Percentiles rank a stretch among this genome's conserved stretches.
Evolutionary conservation across 2,888 invertebrate species (phyloP).

Genomic region (Trissonchulus sp.): DNA sequence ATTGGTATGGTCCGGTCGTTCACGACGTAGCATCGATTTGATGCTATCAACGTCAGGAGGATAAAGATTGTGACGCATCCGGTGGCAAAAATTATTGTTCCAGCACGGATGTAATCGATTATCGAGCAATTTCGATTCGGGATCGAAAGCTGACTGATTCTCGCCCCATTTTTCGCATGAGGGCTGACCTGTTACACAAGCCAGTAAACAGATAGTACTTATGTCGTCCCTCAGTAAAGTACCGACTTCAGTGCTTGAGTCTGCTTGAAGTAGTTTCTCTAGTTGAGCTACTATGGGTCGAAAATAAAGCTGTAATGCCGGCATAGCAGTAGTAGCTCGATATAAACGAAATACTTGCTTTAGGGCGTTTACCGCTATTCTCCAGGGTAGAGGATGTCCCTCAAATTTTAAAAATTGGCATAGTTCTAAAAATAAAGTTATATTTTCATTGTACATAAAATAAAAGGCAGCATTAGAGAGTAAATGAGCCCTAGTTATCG

Average conservation of each 20-base stretch:
- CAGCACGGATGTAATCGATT: background rate
- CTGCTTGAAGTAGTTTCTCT: background rate
- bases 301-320: background rate
- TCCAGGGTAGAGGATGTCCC: background rate
- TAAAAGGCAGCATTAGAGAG: background rate
- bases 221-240: background rate
- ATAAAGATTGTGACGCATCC: background rate
- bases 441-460: background rate
- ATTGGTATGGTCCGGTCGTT: background rate
- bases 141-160: background rate
- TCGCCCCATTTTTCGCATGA: background rate
- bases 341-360: background rate
- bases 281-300: slow-evolving; percentile 12
- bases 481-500: slow-evolving; percentile 10
- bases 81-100: background rate
- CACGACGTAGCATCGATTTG: background rate
- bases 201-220: background rate
- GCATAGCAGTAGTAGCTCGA: background rate
- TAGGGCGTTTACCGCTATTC: background rate
- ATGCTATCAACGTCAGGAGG: background rate
- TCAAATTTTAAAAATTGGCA: background rate
- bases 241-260: background rate
- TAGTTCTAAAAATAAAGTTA: background rate
- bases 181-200: background rate
- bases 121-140: background rate